A percentile compares a stretch with the other conserved stretches of the same genome.
Evolutionary conservation across 1,140 invertebrate genomes (phyloP).

Genomic region (Triops longicaudatus): DNA sequence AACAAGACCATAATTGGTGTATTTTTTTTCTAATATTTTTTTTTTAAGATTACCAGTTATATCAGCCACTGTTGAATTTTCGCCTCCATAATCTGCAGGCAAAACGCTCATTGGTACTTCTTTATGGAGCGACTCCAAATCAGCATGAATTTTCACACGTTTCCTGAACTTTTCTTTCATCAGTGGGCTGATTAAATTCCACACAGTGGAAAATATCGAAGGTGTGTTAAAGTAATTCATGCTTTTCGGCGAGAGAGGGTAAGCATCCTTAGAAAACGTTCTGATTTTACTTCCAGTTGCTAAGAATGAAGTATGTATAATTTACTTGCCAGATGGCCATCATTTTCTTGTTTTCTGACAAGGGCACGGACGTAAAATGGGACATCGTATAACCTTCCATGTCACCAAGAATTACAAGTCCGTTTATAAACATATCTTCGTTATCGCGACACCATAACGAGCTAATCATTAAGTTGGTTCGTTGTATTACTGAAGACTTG

Average conservation of each 20-base stretch:
- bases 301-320: not conserved
- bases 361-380: not conserved
- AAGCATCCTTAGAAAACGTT: conserved; percentile 56
- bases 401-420: not conserved
- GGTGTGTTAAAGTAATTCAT: conserved; percentile 77
- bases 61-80: conserved; percentile 55
- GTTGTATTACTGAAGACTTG: not conserved
- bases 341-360: not conserved
- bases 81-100: conserved; percentile 68
- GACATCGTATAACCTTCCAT: not conserved
- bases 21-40: not conserved
- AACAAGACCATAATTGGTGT: not conserved
- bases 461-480: not conserved
- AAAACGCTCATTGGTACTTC: conserved; percentile 65
- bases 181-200: conserved; percentile 73
- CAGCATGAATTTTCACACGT: conserved; percentile 45
- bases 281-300: not conserved
- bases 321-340: not conserved
- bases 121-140: conserved; percentile 62
- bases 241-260: conserved; percentile 74
- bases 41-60: conserved; percentile 51
- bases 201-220: conserved; percentile 66
- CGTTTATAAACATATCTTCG: conserved; percentile 1
- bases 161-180: conserved; percentile 76
- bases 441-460: not conserved